phyloP scores from a whole-genome alignment of 1,140 invertebrate species.

The Conus ventricosus region DNA sequence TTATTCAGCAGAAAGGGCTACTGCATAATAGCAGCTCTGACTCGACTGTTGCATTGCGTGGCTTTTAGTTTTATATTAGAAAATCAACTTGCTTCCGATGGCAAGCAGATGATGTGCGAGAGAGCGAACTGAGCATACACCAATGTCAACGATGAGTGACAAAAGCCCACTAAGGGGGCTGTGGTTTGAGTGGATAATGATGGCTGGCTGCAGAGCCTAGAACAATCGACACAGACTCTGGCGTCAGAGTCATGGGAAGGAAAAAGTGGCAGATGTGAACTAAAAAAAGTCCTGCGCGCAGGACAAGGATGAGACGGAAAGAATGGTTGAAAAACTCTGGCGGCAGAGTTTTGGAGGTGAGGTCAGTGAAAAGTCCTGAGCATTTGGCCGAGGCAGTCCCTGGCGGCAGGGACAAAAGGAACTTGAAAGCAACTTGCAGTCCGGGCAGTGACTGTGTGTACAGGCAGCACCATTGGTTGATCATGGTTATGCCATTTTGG shows the following conservation, averaged over 20 bases:
- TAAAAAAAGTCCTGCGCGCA: not conserved
- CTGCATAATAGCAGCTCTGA: too few relatives aligned
- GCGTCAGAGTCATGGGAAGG: not conserved
- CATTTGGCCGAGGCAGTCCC: not conserved
- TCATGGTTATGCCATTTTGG: not conserved
- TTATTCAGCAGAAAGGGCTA: too few relatives aligned
- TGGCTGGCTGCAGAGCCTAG: not conserved
- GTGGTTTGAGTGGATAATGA: too few relatives aligned
- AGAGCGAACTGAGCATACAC: too few relatives aligned
- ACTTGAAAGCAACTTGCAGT: not conserved
- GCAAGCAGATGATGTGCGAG: too few relatives aligned
- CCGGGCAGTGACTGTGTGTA: conserved; percentile 13
- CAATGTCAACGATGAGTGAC: too few relatives aligned
- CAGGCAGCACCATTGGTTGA: not conserved
- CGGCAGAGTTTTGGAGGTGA: not conserved
- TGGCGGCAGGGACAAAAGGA: conserved; percentile 22
- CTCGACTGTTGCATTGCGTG: too few relatives aligned
- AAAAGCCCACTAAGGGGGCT: too few relatives aligned
- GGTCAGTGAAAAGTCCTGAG: not conserved
- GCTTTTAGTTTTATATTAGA: too few relatives aligned
- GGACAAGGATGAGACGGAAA: not conserved
- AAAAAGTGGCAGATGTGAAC: not conserved
- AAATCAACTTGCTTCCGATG: too few relatives aligned
- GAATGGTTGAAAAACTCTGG: not conserved
- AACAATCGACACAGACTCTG: not conserved